phyloP scores from a whole-genome alignment of 53 echinoderm and acorn worm species.

The Patiria pectinifera region DNA sequence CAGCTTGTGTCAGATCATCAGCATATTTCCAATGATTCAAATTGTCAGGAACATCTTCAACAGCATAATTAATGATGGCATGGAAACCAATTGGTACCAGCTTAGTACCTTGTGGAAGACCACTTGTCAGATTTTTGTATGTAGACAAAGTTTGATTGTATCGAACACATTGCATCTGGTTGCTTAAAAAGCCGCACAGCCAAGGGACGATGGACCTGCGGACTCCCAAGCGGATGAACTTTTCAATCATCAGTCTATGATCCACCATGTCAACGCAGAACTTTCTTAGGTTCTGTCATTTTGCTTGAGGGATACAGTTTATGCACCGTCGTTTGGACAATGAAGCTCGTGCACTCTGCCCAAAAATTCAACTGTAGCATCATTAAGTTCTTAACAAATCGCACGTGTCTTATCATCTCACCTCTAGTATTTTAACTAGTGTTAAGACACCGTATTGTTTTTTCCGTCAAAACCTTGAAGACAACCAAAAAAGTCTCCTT shows the following conservation, averaged over 20 bases:
- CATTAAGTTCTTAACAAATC: too few relatives aligned
- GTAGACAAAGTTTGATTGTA: slow-evolving; percentile 13
- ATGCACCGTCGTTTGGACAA: too few relatives aligned
- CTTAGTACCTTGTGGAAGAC: slow-evolving; percentile 10
- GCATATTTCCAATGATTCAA: slow-evolving; percentile 25
- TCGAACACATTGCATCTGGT: slow-evolving; percentile 8
- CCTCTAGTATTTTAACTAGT: too few relatives aligned
- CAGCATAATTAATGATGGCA: slow-evolving; percentile 52
- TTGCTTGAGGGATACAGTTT: too few relatives aligned
- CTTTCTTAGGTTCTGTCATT: too few relatives aligned
- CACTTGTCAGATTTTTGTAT: slow-evolving; percentile 3
- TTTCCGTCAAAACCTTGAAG: too few relatives aligned
- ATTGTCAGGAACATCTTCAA: slow-evolving; percentile 13
- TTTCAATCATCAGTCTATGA: slow-evolving; percentile 13
- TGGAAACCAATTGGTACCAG: slow-evolving; percentile 30
- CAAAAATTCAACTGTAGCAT: too few relatives aligned
- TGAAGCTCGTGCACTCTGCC: too few relatives aligned
- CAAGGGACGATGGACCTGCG: slow-evolving; percentile 13
- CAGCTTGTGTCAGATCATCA: slow-evolving; percentile 11
- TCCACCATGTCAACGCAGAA: background rate
- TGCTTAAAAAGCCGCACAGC: slow-evolving; percentile 9
- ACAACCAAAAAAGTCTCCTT: too few relatives aligned
- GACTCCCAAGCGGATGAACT: slow-evolving; percentile 13
- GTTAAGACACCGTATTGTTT: too few relatives aligned
- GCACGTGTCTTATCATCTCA: too few relatives aligned